Conservation (phyloP, 2,888 invertebrate species). For the Rotaria socialis region DNA sequence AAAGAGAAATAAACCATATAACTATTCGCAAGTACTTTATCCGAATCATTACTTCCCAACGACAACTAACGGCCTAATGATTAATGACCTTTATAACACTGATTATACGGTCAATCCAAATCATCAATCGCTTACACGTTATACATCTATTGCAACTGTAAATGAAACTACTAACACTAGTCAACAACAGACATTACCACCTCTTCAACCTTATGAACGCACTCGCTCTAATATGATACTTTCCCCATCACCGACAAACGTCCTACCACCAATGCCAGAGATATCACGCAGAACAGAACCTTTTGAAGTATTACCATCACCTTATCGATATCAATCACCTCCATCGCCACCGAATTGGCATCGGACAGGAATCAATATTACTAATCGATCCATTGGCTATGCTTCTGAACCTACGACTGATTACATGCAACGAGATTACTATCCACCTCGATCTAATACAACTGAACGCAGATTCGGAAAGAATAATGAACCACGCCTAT, state of each 20-base stretch:
- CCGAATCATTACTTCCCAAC: background rate
- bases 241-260: background rate
- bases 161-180: background rate
- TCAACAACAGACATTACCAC: background rate
- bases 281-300: background rate
- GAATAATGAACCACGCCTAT: background rate
- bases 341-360: background rate
- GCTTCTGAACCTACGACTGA: background rate
- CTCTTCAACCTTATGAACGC: background rate
- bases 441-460: background rate
- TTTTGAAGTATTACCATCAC: background rate
- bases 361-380: background rate
- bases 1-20: background rate
- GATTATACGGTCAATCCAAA: background rate
- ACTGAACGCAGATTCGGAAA: background rate
- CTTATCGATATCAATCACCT: background rate
- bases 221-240: background rate
- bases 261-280: background rate
- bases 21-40: background rate
- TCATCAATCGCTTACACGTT: background rate
- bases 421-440: background rate
- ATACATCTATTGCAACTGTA: background rate
- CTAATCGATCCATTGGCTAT: background rate
- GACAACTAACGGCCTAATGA: background rate
- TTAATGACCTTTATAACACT: background rate